Conservation (phyloP, 2,888 invertebrate genomes). For the Ommatoiulus sabulosus region DNA sequence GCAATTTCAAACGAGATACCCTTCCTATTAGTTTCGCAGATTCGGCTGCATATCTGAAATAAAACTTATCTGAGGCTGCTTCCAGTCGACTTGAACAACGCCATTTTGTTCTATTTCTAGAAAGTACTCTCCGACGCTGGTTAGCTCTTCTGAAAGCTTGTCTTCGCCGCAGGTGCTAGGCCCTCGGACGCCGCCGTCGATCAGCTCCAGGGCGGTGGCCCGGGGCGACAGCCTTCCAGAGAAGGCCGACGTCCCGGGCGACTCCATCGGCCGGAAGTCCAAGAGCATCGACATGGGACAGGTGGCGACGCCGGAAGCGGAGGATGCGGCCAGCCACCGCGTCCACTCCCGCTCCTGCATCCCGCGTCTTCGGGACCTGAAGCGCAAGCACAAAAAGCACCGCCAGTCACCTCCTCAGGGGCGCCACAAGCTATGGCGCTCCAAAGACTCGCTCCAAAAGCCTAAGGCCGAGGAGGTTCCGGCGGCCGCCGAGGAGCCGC, state of each 20-base stretch:
- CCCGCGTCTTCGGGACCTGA: conserved; percentile 55
- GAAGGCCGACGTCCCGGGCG: conserved; percentile 29
- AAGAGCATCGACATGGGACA: conserved; percentile 57
- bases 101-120: conserved; percentile 44
- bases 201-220: conserved; percentile 15
- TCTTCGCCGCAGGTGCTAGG: conserved; percentile 44
- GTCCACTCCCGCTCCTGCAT: conserved; percentile 42
- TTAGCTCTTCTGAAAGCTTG: conserved; percentile 59
- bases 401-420: not conserved
- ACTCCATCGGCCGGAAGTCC: conserved; percentile 44
- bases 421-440: conserved; percentile 46
- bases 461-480: not conserved
- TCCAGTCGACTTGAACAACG: not conserved
- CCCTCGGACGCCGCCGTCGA: not conserved
- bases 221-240: conserved; percentile 54
- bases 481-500: not conserved
- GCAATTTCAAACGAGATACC: not conserved
- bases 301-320: conserved; percentile 10
- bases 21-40: not conserved
- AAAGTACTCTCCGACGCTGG: conserved; percentile 51
- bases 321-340: conserved; percentile 2
- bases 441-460: conserved; percentile 55
- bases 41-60: not conserved
- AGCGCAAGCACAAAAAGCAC: conserved; percentile 56
- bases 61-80: not conserved